Evolutionary conservation across 1,140 invertebrate genomes (phyloP).

Genomic region (Panagrolaimus sp.): DNA sequence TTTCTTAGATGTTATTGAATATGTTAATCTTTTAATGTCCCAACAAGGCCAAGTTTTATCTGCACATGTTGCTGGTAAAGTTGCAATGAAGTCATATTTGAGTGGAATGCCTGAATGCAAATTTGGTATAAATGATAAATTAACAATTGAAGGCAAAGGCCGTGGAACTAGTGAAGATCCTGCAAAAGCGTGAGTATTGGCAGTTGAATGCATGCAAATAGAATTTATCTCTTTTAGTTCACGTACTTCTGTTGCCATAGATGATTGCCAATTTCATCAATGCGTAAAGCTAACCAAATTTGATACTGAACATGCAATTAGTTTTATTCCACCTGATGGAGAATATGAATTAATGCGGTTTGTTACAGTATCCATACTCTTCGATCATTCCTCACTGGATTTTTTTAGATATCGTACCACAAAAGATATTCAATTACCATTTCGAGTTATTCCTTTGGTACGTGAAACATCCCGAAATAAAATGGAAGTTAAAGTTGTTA

Average conservation of each 20-base stretch:
- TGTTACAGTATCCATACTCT: neutral
- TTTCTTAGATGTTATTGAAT: slow-evolving; percentile 97
- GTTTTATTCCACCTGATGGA: slow-evolving; percentile 98
- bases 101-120: slow-evolving; percentile 99
- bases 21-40: slow-evolving; percentile 97
- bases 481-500: slow-evolving; percentile 98
- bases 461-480: slow-evolving; percentile 94
- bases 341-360: slow-evolving; percentile 99
- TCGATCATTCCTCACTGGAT: neutral
- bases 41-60: slow-evolving; percentile 98
- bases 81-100: slow-evolving; percentile 98
- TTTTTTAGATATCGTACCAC: slow-evolving; percentile 84
- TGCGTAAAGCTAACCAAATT: slow-evolving; percentile 99
- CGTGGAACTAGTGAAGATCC: slow-evolving; percentile 74
- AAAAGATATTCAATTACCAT: slow-evolving; percentile 98
- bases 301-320: slow-evolving; percentile 99
- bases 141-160: slow-evolving; percentile 95
- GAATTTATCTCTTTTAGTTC: slow-evolving; percentile 41
- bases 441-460: slow-evolving; percentile 95
- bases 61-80: slow-evolving; percentile 96
- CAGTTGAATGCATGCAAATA: slow-evolving; percentile 11
- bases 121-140: slow-evolving; percentile 99
- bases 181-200: slow-evolving; percentile 62
- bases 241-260: slow-evolving; percentile 84
- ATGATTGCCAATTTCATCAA: slow-evolving; percentile 99